Evolutionary conservation across 2,888 invertebrate species (phyloP).

Genomic region (Rapana venosa): DNA sequence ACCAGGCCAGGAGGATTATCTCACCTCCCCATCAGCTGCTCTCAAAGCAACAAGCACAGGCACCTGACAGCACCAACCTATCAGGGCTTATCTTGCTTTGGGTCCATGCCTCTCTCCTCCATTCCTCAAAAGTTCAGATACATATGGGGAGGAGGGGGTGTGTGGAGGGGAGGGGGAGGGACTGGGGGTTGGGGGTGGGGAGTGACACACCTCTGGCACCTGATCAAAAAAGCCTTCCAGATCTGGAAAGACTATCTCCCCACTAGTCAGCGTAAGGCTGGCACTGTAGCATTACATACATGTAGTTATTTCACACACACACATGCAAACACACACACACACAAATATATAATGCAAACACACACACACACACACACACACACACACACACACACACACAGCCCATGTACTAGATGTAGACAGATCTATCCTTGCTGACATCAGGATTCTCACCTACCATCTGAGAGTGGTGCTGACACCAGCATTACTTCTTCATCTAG

Average conservation of each 20-base stretch:
- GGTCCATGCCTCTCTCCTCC: not conserved
- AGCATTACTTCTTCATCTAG: no score
- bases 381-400: slow-evolving; percentile 31
- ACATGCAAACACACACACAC: not conserved
- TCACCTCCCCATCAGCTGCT: not conserved
- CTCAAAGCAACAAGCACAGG: not conserved
- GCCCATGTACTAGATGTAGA: no score
- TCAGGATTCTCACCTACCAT: no score
- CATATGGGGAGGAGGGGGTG: not conserved
- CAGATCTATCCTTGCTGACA: no score
- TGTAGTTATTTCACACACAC: not conserved
- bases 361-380: slow-evolving; percentile 24
- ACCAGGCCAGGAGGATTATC: no score
- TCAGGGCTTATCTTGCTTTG: not conserved
- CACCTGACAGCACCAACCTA: slow-evolving; percentile 1
- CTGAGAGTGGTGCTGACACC: no score
- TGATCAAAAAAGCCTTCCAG: not conserved
- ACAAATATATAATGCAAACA: not conserved
- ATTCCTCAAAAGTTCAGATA: not conserved
- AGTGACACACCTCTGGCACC: not conserved
- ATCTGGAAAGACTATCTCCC: not conserved
- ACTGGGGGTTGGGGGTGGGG: not conserved
- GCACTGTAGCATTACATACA: no score
- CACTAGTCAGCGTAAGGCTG: no score
- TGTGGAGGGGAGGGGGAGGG: not conserved